Conservation (phyloP, 1,140 invertebrate species). For the Drusus annulatus region DNA sequence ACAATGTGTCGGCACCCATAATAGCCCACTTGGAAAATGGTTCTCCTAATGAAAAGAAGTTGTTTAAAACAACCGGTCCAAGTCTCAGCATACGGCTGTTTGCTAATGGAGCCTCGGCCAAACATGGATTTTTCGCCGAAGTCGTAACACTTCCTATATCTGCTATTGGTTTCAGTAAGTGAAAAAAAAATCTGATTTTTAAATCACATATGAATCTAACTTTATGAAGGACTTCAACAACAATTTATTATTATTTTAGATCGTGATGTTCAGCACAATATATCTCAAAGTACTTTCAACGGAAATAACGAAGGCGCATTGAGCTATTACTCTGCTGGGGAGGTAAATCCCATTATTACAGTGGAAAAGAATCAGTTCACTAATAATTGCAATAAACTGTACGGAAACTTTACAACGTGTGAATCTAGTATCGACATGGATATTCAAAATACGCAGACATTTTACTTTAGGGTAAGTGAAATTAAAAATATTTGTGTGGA, state of each 20-base stretch:
- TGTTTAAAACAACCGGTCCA: constrained; percentile 82
- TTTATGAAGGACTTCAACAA: not conserved
- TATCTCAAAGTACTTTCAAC: constrained; percentile 87
- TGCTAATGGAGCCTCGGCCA: constrained; percentile 92
- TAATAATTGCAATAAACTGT: constrained; percentile 91
- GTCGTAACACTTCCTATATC: constrained; percentile 95
- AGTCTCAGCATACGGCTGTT: constrained; percentile 94
- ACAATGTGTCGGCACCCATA: constrained; percentile 84
- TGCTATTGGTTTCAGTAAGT: constrained; percentile 89
- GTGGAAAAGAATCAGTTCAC: constrained; percentile 90
- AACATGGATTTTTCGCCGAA: constrained; percentile 98
- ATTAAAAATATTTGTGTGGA: not conserved
- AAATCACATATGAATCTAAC: not conserved
- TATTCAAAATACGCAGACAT: constrained; percentile 93
- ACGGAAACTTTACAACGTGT: constrained; percentile 96
- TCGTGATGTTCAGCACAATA: constrained; percentile 92
- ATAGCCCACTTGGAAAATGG: constrained; percentile 82
- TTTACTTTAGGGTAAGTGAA: constrained; percentile 85
- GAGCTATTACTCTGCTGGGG: constrained; percentile 91
- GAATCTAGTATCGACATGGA: constrained; percentile 87
- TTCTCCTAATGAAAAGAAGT: constrained; percentile 79
- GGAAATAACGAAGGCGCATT: constrained; percentile 93
- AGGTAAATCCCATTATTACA: constrained; percentile 94
- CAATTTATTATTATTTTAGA: constrained; percentile 73
- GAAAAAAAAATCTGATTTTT: not conserved